phyloP scores from a whole-genome alignment of 2,888 invertebrate species.

The Cheilosia vernalis region DNA sequence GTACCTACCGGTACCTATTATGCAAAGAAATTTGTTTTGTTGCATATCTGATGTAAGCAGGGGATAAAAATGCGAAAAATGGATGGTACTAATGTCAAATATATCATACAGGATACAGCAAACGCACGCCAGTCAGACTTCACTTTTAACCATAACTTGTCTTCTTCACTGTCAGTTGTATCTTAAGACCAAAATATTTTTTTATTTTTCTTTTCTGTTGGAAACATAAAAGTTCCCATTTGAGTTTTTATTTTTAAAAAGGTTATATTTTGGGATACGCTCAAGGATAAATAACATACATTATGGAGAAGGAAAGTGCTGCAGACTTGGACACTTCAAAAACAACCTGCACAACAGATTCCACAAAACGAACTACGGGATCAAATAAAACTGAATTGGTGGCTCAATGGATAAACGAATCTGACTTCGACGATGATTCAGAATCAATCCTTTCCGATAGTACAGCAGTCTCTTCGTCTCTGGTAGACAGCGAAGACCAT shows the following conservation, averaged over 20 bases:
- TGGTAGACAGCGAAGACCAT: conserved; percentile 53
- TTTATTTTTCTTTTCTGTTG: neutral
- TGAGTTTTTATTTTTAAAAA: neutral
- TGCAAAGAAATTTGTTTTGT: too few relatives aligned
- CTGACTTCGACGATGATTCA: conserved; percentile 51
- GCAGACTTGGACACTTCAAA: neutral
- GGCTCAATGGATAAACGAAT: conserved; percentile 53
- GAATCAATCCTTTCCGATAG: conserved; percentile 49
- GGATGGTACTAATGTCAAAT: too few relatives aligned
- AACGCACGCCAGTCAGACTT: too few relatives aligned
- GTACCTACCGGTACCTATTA: too few relatives aligned
- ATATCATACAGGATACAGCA: too few relatives aligned
- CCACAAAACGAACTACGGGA: neutral
- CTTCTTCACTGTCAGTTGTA: too few relatives aligned
- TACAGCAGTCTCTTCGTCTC: conserved; percentile 57
- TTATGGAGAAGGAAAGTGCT: conserved; percentile 19
- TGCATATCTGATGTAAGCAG: too few relatives aligned
- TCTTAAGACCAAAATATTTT: neutral
- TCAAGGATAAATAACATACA: conserved; percentile 15
- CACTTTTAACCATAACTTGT: too few relatives aligned
- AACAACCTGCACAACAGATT: neutral
- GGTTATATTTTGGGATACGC: neutral
- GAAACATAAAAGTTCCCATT: neutral
- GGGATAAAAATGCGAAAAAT: too few relatives aligned
- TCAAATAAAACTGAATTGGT: conserved; percentile 38